These are phyloP conservation scores for Cyprinodon tularosa DNA, from an alignment of 2,113 vertebrate species.

Conservation along the genomic window DNA sequence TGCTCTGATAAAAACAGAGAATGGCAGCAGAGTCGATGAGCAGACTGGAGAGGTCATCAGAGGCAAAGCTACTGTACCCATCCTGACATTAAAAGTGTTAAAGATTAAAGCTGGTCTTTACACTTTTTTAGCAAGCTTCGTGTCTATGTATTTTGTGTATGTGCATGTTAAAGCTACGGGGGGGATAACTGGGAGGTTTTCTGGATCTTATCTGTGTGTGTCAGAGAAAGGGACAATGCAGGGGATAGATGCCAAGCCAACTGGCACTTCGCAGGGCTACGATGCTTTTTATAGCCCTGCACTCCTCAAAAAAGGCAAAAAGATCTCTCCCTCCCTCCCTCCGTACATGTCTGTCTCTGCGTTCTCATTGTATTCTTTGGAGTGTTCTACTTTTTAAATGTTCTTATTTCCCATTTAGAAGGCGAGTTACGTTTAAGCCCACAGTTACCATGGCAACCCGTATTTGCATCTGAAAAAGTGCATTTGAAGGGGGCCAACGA, in stretches of 20 bases:
- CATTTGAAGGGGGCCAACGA: conserved; percentile 67
- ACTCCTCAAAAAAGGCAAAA: conserved; percentile 59
- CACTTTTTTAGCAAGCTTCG: not conserved
- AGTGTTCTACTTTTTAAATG: conserved; percentile 77
- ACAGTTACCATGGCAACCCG: conserved; percentile 84
- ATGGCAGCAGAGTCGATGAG: conserved; percentile 30
- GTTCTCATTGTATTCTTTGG: conserved; percentile 68
- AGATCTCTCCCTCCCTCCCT: conserved; percentile 46
- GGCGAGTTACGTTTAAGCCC: conserved; percentile 77
- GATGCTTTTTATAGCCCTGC: conserved; percentile 71
- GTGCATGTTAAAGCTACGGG: conserved; percentile 48
- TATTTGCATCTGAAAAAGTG: conserved; percentile 83
- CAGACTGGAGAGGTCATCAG: conserved; percentile 44
- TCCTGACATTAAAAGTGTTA: conserved; percentile 34
- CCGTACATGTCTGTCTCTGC: conserved; percentile 43
- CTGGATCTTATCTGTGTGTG: conserved; percentile 72
- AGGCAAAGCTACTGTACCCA: conserved; percentile 38
- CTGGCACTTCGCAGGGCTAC: conserved; percentile 71
- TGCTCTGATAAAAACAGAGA: conserved; percentile 34
- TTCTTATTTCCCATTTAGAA: conserved; percentile 76
- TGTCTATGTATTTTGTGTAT: not conserved
- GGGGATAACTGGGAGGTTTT: conserved; percentile 47
- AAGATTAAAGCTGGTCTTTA: conserved; percentile 36
- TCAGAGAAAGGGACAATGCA: conserved; percentile 74
- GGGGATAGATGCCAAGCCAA: conserved; percentile 74